Percentiles rank a stretch among this genome's conserved stretches.
These are phyloP conservation scores for Lissonota sp. DNA, from an alignment of 2,888 invertebrate genomes.

Conservation along the genomic window DNA sequence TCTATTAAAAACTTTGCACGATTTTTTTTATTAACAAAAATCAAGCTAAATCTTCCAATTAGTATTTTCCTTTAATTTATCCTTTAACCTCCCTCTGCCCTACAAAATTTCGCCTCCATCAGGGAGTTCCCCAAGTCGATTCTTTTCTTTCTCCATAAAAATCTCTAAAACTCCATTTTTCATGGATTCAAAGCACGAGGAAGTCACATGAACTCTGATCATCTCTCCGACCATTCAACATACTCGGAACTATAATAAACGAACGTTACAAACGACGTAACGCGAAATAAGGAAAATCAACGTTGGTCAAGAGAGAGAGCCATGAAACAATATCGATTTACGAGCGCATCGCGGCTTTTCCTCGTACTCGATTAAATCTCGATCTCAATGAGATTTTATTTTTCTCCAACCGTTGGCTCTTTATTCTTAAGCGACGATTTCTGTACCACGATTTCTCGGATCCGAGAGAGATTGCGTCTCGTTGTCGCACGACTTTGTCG, in stretches of 20 bases:
- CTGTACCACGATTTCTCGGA: background rate
- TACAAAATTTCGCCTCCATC: too few species aligned
- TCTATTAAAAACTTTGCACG: too few species aligned
- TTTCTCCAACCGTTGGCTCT: constrained; percentile 24
- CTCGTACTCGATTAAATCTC: background rate
- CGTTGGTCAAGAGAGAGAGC: constrained; percentile 32
- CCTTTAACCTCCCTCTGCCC: too few species aligned
- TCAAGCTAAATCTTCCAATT: too few species aligned
- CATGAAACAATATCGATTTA: constrained; percentile 25
- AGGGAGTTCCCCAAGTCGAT: too few species aligned
- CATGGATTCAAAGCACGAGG: background rate
- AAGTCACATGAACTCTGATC: background rate
- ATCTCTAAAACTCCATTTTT: too few species aligned
- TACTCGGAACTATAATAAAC: constrained; percentile 55
- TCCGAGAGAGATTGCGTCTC: background rate
- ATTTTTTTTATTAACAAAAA: too few species aligned
- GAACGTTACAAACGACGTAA: constrained; percentile 20
- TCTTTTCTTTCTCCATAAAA: constrained; percentile 46
- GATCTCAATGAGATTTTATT: constrained; percentile 22
- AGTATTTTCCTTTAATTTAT: too few species aligned
- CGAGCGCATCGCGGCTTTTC: constrained; percentile 36
- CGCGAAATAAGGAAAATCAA: constrained; percentile 6
- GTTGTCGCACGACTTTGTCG: constrained; percentile 1
- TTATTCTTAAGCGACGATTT: background rate
- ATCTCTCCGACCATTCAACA: constrained; percentile 28